Conservation (phyloP, 2,797 vertebrate genomes). For the Melanotaenia nigrans region DNA sequence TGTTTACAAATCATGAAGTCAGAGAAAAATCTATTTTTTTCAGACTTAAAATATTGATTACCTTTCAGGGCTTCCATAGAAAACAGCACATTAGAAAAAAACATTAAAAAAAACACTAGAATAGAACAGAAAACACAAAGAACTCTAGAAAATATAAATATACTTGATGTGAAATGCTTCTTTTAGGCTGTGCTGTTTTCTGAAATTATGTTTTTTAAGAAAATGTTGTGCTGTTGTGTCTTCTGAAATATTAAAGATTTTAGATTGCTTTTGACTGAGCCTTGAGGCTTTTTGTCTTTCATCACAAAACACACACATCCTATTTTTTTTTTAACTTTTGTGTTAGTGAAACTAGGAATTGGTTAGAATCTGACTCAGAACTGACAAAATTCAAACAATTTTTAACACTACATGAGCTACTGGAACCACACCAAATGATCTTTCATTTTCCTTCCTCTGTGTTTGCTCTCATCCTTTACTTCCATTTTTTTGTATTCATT, state of each 20-base stretch:
- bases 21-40: background rate
- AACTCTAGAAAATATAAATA: background rate
- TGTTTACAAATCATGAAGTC: background rate
- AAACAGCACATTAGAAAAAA: background rate
- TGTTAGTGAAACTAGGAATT: background rate
- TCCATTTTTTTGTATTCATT: conserved; percentile 22
- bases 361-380: background rate
- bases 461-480: conserved; percentile 1
- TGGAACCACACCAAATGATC: background rate
- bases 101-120: background rate
- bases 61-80: background rate
- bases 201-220: background rate
- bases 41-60: background rate
- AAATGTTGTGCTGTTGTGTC: background rate
- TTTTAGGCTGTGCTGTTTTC: background rate
- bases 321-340: background rate
- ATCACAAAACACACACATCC: background rate
- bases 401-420: background rate
- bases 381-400: background rate
- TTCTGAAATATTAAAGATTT: background rate
- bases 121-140: background rate
- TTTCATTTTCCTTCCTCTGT: background rate
- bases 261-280: background rate
- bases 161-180: background rate
- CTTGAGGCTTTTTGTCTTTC: background rate